These are phyloP conservation scores for Sphyrna mokarran DNA, from an alignment of 2,113 vertebrate species.

Conservation along the genomic window DNA sequence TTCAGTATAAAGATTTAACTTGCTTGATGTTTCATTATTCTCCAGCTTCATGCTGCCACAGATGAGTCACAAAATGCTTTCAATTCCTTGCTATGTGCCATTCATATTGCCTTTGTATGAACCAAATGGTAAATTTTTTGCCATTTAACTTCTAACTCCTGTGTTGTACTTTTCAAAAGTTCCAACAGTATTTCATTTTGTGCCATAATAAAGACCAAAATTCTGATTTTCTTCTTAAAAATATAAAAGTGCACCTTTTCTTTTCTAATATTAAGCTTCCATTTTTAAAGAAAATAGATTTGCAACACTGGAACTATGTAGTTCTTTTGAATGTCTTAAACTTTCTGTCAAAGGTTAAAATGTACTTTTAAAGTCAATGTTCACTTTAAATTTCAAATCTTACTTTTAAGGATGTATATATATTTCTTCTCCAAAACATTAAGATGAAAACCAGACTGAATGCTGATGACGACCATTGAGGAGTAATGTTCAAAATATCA, in stretches of 20 bases:
- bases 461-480: constrained; percentile 4
- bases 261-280: constrained; percentile 53
- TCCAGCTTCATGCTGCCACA: background rate
- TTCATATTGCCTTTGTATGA: constrained; percentile 17
- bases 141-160: background rate
- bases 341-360: constrained; percentile 18
- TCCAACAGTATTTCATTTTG: constrained; percentile 39
- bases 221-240: constrained; percentile 41
- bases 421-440: constrained; percentile 28
- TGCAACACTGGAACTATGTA: constrained; percentile 63
- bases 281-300: constrained; percentile 45
- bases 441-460: constrained; percentile 17
- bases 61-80: background rate
- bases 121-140: background rate
- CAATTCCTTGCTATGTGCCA: background rate
- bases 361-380: constrained; percentile 40
- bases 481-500: constrained; percentile 26
- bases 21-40: background rate
- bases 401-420: constrained; percentile 35
- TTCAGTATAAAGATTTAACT: background rate
- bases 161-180: background rate
- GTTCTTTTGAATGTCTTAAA: constrained; percentile 48
- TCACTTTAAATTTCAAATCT: constrained; percentile 34
- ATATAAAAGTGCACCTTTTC: constrained; percentile 55
- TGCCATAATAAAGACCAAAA: constrained; percentile 49